These are phyloP conservation scores for Drosophila setosimentum DNA, from an alignment of 2,888 invertebrate genomes.

Conservation along the genomic window DNA sequence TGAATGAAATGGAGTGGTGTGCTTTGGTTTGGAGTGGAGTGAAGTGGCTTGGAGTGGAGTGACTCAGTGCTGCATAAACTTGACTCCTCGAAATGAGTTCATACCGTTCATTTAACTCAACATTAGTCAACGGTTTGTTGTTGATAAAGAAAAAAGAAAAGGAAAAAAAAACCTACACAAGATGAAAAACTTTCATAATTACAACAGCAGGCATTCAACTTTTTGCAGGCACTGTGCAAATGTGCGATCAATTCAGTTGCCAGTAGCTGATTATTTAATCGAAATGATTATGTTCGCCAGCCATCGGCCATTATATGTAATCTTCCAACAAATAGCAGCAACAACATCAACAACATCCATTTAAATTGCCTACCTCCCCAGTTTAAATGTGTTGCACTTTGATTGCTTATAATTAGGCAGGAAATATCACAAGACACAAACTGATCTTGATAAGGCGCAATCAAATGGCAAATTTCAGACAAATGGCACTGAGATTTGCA, in stretches of 20 bases:
- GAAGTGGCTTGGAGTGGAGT: slow-evolving; percentile 20
- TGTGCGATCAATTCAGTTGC: slow-evolving; percentile 57
- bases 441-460: slow-evolving; percentile 40
- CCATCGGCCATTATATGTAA: slow-evolving; percentile 67
- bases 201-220: slow-evolving; percentile 63
- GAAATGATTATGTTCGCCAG: slow-evolving; percentile 75
- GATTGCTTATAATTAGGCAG: slow-evolving; percentile 68
- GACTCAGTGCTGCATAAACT: slow-evolving; percentile 69
- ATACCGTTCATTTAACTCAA: slow-evolving; percentile 69
- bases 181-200: slow-evolving; percentile 74
- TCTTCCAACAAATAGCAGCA: slow-evolving; percentile 55
- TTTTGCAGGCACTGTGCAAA: slow-evolving; percentile 64
- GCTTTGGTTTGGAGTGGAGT: slow-evolving; percentile 5
- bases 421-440: slow-evolving; percentile 54
- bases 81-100: slow-evolving; percentile 76
- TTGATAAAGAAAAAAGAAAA: slow-evolving; percentile 19
- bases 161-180: slow-evolving; percentile 9
- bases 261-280: slow-evolving; percentile 76
- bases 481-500: slow-evolving; percentile 32
- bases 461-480: slow-evolving; percentile 42
- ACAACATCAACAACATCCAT: slow-evolving; percentile 25
- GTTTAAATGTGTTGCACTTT: slow-evolving; percentile 52
- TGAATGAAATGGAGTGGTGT: slow-evolving; percentile 57
- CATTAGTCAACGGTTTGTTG: slow-evolving; percentile 40
- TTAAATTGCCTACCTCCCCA: slow-evolving; percentile 6